Evolutionary conservation across 1,140 invertebrate genomes (phyloP).

Genomic region (Caerostris extrusa): DNA sequence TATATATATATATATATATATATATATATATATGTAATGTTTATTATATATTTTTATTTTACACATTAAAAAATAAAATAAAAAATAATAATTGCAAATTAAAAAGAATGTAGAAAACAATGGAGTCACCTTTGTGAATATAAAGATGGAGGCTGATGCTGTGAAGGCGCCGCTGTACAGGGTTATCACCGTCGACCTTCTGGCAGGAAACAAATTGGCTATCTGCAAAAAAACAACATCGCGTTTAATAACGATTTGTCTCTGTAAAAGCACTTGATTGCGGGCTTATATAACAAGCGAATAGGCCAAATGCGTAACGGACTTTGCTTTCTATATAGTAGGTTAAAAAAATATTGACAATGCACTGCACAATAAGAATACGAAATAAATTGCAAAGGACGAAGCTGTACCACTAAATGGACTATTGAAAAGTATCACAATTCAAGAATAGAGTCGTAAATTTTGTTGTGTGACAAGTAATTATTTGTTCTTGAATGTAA

Average conservation of each 20-base stretch:
- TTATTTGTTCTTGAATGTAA: background rate
- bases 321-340: background rate
- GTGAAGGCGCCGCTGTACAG: conserved; percentile 79
- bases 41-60: too few species aligned
- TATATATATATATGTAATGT: too few species aligned
- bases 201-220: conserved; percentile 78
- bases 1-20: too few species aligned
- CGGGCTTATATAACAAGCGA: background rate
- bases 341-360: background rate
- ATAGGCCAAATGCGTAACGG: background rate
- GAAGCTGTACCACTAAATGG: background rate
- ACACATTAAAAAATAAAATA: too few species aligned
- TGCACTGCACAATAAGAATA: background rate
- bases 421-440: background rate
- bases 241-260: background rate
- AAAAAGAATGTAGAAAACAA: background rate
- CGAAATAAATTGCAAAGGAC: background rate
- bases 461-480: background rate
- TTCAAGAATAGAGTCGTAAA: background rate
- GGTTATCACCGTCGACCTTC: conserved; percentile 79
- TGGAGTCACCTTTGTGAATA: conserved; percentile 76
- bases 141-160: conserved; percentile 79
- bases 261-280: background rate
- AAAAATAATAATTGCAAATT: too few species aligned
- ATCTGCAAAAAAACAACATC: conserved; percentile 60